Conservation (phyloP, 2,888 invertebrate species). For the Pteria penguin region DNA sequence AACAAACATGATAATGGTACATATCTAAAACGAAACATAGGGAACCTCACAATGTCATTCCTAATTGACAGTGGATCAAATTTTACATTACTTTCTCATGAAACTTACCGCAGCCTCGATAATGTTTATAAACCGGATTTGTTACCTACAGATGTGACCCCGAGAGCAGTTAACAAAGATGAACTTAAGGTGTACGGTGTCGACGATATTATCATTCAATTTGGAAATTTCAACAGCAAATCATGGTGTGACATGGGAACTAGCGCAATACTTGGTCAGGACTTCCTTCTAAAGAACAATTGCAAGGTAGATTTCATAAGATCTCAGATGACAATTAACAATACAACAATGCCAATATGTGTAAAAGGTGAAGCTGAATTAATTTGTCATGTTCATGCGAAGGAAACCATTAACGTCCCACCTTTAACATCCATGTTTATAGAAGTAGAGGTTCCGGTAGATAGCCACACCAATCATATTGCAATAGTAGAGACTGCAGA, state of each 20-base stretch:
- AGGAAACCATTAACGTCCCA: background rate
- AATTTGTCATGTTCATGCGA: background rate
- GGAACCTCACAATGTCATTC: background rate
- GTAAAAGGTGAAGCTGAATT: background rate
- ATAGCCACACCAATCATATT: background rate
- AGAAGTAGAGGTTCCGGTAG: background rate
- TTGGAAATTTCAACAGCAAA: background rate
- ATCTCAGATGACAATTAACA: background rate
- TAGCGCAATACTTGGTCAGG: conserved; percentile 6
- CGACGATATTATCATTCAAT: background rate
- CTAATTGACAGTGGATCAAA: conserved; percentile 1
- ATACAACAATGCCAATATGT: background rate
- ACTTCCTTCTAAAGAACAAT: background rate
- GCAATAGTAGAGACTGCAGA: background rate
- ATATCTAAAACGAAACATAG: background rate
- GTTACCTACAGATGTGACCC: background rate
- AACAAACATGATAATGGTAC: background rate
- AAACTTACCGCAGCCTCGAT: background rate
- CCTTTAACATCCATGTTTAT: background rate
- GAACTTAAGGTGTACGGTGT: background rate
- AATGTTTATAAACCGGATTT: background rate
- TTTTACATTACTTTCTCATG: background rate
- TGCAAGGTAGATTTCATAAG: conserved; percentile 1
- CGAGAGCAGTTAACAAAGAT: background rate
- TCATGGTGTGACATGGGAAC: background rate